A percentile compares a stretch with the other conserved stretches of the same genome.
Conservation (phyloP, 2,797 vertebrate species). For the Bryconaethiops microstoma region DNA sequence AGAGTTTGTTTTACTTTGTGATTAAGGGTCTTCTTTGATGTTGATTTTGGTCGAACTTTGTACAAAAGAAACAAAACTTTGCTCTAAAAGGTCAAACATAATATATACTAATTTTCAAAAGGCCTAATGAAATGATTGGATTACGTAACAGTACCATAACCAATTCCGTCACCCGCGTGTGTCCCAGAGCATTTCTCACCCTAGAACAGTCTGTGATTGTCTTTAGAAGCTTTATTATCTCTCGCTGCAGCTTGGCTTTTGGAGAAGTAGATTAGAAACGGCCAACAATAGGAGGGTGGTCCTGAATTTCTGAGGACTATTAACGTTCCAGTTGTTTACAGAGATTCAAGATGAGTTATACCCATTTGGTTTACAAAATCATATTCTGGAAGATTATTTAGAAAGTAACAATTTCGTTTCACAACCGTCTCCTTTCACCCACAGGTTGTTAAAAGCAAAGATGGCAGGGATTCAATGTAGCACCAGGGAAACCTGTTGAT, state of each 20-base stretch:
- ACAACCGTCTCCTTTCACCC: not conserved
- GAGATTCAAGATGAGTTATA: not conserved
- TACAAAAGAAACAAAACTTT: conserved; percentile 14
- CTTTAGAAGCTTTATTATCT: not conserved
- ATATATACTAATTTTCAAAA: conserved; percentile 30
- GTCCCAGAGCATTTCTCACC: not conserved
- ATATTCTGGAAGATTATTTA: not conserved
- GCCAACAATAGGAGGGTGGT: not conserved
- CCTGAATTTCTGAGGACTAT: not conserved
- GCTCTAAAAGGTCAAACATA: conserved; percentile 30
- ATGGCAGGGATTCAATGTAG: not conserved
- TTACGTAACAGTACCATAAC: conserved; percentile 18
- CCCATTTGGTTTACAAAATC: not conserved
- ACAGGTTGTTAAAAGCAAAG: conserved; percentile 17
- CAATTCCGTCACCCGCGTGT: not conserved
- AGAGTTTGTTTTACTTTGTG: conserved; percentile 47
- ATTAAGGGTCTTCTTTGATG: conserved; percentile 25
- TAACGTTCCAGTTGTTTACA: not conserved
- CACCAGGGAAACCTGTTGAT: not conserved
- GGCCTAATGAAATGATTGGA: conserved; percentile 8
- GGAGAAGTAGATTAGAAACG: not conserved
- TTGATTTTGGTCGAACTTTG: conserved; percentile 47
- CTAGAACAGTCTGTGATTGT: not conserved
- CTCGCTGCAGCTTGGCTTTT: not conserved
- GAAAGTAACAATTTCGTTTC: not conserved